These are phyloP conservation scores for Cheilosia pagana DNA, from an alignment of 2,888 invertebrate genomes.

Conservation along the genomic window DNA sequence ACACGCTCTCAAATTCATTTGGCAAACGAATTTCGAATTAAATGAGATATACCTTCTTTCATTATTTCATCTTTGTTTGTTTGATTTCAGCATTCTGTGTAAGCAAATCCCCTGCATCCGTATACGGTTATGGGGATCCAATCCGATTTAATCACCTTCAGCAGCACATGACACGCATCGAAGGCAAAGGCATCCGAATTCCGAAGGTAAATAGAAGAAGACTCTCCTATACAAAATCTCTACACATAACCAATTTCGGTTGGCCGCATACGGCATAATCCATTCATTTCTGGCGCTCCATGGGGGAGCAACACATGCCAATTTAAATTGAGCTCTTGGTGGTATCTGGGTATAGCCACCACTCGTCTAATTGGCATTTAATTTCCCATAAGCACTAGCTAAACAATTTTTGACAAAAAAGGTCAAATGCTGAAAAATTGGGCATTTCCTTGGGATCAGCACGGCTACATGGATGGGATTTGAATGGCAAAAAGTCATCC, in stretches of 20 bases:
- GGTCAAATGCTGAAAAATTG: conserved; percentile 66
- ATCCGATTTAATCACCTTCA: conserved; percentile 58
- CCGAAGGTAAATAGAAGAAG: conserved; percentile 22
- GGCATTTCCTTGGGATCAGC: conserved; percentile 45
- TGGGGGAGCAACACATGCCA: conserved; percentile 49
- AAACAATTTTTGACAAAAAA: conserved; percentile 48
- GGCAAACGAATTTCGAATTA: conserved; percentile 22
- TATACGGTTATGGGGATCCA: background rate
- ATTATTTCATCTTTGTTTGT: conserved; percentile 29
- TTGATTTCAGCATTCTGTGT: conserved; percentile 25
- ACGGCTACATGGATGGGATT: background rate
- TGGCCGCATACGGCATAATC: conserved; percentile 59
- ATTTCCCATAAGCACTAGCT: conserved; percentile 47
- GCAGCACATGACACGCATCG: conserved; percentile 19
- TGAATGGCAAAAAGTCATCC: conserved; percentile 18
- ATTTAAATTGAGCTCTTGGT: conserved; percentile 64
- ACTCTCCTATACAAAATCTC: conserved; percentile 25
- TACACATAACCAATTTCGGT: conserved; percentile 50
- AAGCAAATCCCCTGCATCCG: background rate
- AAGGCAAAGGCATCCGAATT: conserved; percentile 4
- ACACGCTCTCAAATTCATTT: conserved; percentile 45
- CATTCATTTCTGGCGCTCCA: background rate
- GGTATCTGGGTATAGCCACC: conserved; percentile 9
- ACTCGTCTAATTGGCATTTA: conserved; percentile 68
- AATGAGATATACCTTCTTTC: conserved; percentile 11